Evolutionary conservation across 2,888 invertebrate genomes (phyloP), one percentile per base, ranked within the genome.

Genomic region (Lasioglossum zephyrum): DNA sequence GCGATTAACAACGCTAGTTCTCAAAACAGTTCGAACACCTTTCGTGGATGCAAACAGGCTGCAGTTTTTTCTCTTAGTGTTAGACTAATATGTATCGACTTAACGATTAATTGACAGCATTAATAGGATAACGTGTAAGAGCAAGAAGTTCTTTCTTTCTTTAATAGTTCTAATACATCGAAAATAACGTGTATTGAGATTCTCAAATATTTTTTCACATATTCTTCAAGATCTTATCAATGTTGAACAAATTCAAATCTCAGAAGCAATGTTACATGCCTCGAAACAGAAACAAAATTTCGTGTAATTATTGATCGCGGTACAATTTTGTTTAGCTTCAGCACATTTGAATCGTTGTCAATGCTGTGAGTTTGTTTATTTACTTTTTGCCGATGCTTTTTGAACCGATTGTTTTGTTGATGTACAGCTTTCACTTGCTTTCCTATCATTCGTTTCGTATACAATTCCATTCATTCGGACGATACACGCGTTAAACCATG

Each of bases 381-480:
- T 53, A 22, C 31, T 31, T 63, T 31, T 31, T 31, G 44, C 31
- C 5, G 31, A 31, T 31, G 31, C 31, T 63, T 63, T 63, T 63
- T 6, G 31, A 63, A 63, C 63, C 31, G 31, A 63, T 63, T 63
- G 63, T 63, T 63, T 63, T 63, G 63, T 63, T 63, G 26, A 16
- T 31, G 63, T 31, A 16, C 31, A 31, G 63, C 31, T 31, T 63
- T 63, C 63, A 63, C 31, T 63, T 63, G 63, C 63, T 63, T 63
- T 63, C 31, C 31, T 63, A 31, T 63, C 63, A 63, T 63, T 31
- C 31, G 63, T 31, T 63, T 69, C 66, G 36, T 69, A 69, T 39
- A 69, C 22, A 22, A 31, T 69, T 69, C 22, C 36, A 39, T 39
- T 36, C 31, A 31, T 63, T 31, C 63, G 31, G 31, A 2, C 63